Base-by-base conservation (phyloP, 1,140 invertebrate genomes). In the Drosophila repleta region DNA sequence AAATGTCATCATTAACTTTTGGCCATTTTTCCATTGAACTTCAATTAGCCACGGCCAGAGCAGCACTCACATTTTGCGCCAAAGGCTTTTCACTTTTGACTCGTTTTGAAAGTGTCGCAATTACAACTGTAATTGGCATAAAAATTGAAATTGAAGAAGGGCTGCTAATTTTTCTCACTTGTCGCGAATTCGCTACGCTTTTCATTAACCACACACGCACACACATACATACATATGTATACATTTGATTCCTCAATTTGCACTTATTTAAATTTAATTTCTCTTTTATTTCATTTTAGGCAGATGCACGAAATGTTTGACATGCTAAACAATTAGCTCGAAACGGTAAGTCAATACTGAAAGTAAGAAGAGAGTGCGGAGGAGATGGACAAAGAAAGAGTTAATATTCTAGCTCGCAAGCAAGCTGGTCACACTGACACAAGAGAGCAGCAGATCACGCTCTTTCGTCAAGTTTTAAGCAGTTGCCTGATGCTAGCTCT, bases 1-100 rank as follows among this genome's bases (percentile, higher is more conserved):
- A 69, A 87, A 81, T 78, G 82, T 73, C 80, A 78, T 80, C 73
- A 84, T 84, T 76, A 79, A 74, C 74, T 74, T 85, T 77, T 71
- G 57, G 53, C 63, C 57, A 72, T 67, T 58, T 69, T 60, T 64
- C 58, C 43, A 81, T 79, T 80, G 74, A 78, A 85, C 81, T 78
- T 79, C 71, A 87, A 87, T 87, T 85, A 77, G 77, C 63, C 49
- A 71, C 55, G 74, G 39, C 70, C 57, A 62, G 61, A 51, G 48
- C 43, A 62, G 61, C 55, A 52, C 43, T 62, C 61, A 37, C 49
- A 67, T 70, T 71, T 68, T 78, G 49, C 65, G 60, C 52, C 65
- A 74, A 55, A 62, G 68, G 39, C 67, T 72, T 58, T 51, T 37
- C 4, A 37, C 41, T 62, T 75, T 65, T 78, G n/a, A 15, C 39